These are phyloP conservation scores for Phalacrocorax aristotelis DNA, from an alignment of 2,113 vertebrate genomes.

Conservation along the genomic window DNA sequence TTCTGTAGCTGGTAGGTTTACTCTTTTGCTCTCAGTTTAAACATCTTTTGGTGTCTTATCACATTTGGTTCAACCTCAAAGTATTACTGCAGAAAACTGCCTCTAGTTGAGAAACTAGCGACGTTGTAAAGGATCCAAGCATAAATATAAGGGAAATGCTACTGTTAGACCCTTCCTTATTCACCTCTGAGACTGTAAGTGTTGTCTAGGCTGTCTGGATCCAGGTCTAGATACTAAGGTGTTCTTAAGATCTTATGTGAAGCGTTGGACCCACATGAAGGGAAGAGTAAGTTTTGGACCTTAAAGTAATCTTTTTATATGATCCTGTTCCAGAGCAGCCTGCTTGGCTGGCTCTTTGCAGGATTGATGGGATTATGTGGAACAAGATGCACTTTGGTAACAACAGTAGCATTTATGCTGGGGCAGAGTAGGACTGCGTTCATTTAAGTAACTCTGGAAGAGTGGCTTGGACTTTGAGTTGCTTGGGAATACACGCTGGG, in stretches of 20 bases:
- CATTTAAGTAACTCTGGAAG: background rate
- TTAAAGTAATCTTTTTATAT: background rate
- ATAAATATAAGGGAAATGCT: background rate
- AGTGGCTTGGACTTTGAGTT: background rate
- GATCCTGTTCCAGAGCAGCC: background rate
- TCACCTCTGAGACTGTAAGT: background rate
- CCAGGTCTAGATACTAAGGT: background rate
- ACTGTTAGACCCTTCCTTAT: background rate
- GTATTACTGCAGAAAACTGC: background rate
- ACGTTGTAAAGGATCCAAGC: background rate
- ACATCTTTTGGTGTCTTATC: background rate
- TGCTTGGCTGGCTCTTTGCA: background rate
- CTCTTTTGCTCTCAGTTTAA: background rate
- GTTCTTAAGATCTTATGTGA: background rate
- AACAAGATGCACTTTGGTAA: background rate
- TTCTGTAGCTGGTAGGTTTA: background rate
- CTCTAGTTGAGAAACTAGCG: background rate
- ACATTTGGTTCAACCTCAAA: background rate
- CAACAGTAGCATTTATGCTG: background rate
- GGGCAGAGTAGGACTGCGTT: background rate
- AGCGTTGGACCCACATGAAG: background rate
- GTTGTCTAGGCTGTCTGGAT: background rate
- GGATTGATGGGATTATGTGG: background rate
- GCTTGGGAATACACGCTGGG: background rate
- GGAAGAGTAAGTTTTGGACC: background rate